Conservation (phyloP, 2,888 invertebrate species). For the Mantis religiosa region DNA sequence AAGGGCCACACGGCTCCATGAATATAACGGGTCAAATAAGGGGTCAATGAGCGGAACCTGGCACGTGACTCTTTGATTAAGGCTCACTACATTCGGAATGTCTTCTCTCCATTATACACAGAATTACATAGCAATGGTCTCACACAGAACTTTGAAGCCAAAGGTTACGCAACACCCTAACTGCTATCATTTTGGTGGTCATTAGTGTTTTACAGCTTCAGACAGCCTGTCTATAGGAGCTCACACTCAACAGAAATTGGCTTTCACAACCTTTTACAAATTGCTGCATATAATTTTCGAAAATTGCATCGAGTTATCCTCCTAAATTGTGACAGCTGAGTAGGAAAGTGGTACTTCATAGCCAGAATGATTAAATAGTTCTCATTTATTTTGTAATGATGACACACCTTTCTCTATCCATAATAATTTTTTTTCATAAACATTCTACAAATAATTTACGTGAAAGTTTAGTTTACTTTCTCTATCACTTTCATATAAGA, state of each 20-base stretch:
- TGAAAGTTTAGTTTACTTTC: too few relatives aligned
- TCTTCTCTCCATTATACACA: not conserved
- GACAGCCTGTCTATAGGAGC: not conserved
- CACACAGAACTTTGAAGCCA: not conserved
- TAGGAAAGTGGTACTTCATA: too few relatives aligned
- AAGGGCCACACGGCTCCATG: not conserved
- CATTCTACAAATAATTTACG: too few relatives aligned
- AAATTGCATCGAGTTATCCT: not conserved
- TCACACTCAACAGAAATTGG: not conserved
- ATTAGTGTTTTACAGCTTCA: not conserved
- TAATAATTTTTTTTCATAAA: too few relatives aligned
- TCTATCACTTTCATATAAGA: too few relatives aligned
- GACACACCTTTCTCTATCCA: too few relatives aligned
- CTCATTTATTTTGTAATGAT: too few relatives aligned
- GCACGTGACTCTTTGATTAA: not conserved
- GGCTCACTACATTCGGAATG: not conserved
- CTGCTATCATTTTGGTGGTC: not conserved
- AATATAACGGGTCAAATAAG: not conserved
- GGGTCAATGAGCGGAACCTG: not conserved
- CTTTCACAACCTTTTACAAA: too few relatives aligned
- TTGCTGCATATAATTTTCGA: not conserved
- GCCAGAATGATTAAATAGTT: too few relatives aligned
- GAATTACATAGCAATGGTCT: not conserved
- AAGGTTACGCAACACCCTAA: too few relatives aligned
- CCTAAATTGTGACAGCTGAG: not conserved